phyloP scores from a whole-genome alignment of 2,797 vertebrate species.

The Austrolebias charrua region DNA sequence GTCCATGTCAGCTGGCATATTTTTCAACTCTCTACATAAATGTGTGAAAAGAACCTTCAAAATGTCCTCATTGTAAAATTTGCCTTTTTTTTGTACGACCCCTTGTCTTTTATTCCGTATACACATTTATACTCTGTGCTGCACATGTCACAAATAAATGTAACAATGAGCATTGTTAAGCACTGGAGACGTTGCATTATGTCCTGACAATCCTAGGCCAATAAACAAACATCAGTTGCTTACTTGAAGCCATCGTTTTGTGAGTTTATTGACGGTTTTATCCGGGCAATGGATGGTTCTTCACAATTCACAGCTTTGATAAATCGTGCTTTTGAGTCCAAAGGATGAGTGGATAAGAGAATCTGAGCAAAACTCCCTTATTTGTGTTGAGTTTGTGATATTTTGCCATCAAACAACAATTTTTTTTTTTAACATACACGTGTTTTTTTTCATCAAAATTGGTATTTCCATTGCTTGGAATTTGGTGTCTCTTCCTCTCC shows the following conservation, averaged over 20 bases:
- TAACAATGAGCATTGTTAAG: slow-evolving; percentile 96
- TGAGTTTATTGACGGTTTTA: slow-evolving; percentile 28
- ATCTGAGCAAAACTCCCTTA: not conserved
- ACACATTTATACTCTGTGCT: slow-evolving; percentile 98
- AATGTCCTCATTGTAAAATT: slow-evolving; percentile 89
- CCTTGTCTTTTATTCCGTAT: slow-evolving; percentile 97
- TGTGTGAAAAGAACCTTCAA: slow-evolving; percentile 74
- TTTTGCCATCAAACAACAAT: too few relatives aligned
- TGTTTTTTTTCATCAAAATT: too few relatives aligned
- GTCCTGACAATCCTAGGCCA: slow-evolving; percentile 79
- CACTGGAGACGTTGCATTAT: slow-evolving; percentile 89
- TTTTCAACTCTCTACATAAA: slow-evolving; percentile 91
- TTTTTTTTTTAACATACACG: too few relatives aligned
- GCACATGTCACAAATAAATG: slow-evolving; percentile 99
- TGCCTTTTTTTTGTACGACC: slow-evolving; percentile 94
- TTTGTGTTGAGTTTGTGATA: too few relatives aligned
- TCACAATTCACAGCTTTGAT: not conserved
- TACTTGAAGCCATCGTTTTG: slow-evolving; percentile 48
- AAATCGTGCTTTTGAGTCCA: not conserved
- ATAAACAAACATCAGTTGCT: slow-evolving; percentile 77
- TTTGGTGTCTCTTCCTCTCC: too few relatives aligned
- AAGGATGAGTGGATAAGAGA: too few relatives aligned
- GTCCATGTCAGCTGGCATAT: slow-evolving; percentile 87
- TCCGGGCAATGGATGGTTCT: slow-evolving; percentile 4
- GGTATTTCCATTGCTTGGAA: too few relatives aligned